phyloP scores from a whole-genome alignment of 2,113 vertebrate species.

The Columba livia region DNA sequence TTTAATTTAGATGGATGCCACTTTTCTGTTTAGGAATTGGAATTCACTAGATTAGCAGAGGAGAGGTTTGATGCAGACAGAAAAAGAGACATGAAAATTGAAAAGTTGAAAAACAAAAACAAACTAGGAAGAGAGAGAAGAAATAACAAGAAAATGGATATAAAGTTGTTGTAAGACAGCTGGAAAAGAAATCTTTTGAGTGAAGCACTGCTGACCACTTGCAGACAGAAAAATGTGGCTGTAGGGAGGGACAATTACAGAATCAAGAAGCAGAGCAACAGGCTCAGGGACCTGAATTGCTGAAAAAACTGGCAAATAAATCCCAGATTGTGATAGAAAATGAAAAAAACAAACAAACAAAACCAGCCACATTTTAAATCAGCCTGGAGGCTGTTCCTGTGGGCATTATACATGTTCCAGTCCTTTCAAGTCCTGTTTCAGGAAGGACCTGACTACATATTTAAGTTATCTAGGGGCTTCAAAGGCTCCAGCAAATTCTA shows the following conservation, averaged over 20 bases:
- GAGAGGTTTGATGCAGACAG: background rate
- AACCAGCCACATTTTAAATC: background rate
- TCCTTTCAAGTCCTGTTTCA: background rate
- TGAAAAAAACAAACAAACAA: background rate
- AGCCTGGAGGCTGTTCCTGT: background rate
- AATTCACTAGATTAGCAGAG: background rate
- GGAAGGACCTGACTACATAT: background rate
- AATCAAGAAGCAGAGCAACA: background rate
- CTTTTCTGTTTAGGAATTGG: background rate
- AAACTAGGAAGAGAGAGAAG: background rate
- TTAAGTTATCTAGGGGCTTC: background rate
- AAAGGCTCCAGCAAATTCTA: background rate
- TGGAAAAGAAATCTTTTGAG: background rate
- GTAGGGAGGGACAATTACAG: background rate
- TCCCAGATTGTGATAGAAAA: background rate
- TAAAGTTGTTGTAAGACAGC: background rate
- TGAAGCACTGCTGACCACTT: background rate
- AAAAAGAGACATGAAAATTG: background rate
- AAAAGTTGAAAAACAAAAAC: background rate
- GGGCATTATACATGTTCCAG: background rate
- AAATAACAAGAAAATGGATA: background rate
- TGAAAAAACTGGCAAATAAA: background rate
- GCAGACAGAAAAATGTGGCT: background rate
- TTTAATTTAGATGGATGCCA: background rate
- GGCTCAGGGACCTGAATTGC: background rate